Conservation (phyloP, 2,888 invertebrate species). For the Drosophila histrio region DNA sequence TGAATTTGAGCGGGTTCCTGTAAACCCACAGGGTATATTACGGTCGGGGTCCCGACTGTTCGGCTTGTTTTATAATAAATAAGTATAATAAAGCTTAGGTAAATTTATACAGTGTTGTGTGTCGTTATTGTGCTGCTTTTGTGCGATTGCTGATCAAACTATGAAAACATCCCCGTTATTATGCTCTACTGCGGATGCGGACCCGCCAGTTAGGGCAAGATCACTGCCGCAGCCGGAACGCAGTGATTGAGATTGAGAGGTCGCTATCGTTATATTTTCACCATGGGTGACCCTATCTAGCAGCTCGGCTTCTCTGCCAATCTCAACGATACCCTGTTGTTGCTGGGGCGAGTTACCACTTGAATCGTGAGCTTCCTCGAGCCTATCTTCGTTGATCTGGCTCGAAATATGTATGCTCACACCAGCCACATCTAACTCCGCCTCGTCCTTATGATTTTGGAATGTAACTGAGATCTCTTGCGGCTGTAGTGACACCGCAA, state of each 20-base stretch:
- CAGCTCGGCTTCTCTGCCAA: slow-evolving; percentile 83
- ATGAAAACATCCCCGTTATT: slow-evolving; percentile 68
- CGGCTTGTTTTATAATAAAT: slow-evolving; percentile 22
- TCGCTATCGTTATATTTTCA: slow-evolving; percentile 2
- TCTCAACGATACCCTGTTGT: slow-evolving; percentile 82
- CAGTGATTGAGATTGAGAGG: slow-evolving; percentile 26
- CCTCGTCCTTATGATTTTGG: slow-evolving; percentile 72
- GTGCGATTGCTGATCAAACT: slow-evolving; percentile 45
- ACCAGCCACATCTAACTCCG: slow-evolving; percentile 65
- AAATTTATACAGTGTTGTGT: slow-evolving; percentile 45
- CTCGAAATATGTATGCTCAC: slow-evolving; percentile 76
- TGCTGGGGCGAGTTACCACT: slow-evolving; percentile 34
- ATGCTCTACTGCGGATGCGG: slow-evolving; percentile 44
- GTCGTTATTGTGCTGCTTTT: not conserved
- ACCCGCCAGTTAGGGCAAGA: slow-evolving; percentile 20
- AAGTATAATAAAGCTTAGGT: slow-evolving; percentile 31
- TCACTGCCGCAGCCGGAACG: slow-evolving; percentile 59
- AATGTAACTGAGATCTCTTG: slow-evolving; percentile 79
- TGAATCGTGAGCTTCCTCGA: slow-evolving; percentile 58
- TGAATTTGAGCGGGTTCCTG: too few species aligned
- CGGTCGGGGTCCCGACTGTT: too few species aligned
- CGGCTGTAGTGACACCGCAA: slow-evolving; percentile 27
- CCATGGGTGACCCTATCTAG: slow-evolving; percentile 63
- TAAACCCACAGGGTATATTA: too few species aligned
- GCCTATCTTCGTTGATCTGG: slow-evolving; percentile 38